Conservation (phyloP, 1,140 invertebrate genomes). For the Leptonema lineaticorne region DNA sequence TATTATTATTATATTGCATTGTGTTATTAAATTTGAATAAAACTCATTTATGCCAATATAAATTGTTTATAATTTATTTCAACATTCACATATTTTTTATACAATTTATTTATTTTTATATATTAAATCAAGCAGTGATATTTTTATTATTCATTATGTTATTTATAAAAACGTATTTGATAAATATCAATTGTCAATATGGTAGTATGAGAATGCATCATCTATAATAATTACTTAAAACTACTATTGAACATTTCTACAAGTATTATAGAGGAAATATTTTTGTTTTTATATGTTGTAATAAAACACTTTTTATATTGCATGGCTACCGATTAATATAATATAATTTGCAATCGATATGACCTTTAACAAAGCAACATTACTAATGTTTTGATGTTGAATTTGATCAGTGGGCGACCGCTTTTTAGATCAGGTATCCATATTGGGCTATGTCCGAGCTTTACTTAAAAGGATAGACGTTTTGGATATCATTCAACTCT, state of each 20-base stretch:
- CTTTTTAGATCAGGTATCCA: slow-evolving; percentile 23
- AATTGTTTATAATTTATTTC: neutral
- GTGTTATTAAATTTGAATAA: slow-evolving; percentile 13
- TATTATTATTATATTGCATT: neutral
- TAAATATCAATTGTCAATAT: too few relatives aligned
- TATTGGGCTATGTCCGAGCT: slow-evolving; percentile 20
- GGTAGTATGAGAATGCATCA: too few relatives aligned
- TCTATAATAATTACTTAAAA: too few relatives aligned
- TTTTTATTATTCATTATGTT: too few relatives aligned
- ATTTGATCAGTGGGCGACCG: slow-evolving; percentile 14
- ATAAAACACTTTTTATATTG: too few relatives aligned
- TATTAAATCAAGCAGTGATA: too few relatives aligned
- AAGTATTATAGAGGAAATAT: too few relatives aligned
- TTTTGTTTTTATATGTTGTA: too few relatives aligned
- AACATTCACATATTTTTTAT: too few relatives aligned
- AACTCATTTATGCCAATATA: neutral
- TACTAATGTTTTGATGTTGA: neutral
- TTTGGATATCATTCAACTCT: slow-evolving; percentile 5
- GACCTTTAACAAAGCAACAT: slow-evolving; percentile 3
- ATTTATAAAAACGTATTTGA: too few relatives aligned
- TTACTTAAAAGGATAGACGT: slow-evolving; percentile 8
- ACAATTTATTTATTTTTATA: too few relatives aligned
- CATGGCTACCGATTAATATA: neutral
- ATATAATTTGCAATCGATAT: neutral
- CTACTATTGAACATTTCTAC: too few relatives aligned